phyloP scores from a whole-genome alignment of 2,797 vertebrate species.

The Chiloscyllium punctatum region DNA sequence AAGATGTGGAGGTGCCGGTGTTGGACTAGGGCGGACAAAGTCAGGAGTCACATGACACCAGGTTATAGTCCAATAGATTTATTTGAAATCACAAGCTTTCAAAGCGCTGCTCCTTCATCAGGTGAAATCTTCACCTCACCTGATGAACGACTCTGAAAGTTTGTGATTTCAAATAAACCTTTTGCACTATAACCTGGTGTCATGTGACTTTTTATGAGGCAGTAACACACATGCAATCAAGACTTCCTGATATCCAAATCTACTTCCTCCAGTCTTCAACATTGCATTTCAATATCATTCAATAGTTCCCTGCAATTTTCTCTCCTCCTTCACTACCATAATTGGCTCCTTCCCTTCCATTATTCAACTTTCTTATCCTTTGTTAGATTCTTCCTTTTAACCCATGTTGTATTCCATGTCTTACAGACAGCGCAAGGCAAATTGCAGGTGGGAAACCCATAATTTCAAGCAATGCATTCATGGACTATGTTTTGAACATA shows the following conservation, averaged over 20 bases:
- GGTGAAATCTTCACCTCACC: too few species aligned
- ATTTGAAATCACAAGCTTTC: too few species aligned
- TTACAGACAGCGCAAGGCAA: background rate
- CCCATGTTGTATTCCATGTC: background rate
- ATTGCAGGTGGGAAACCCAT: background rate
- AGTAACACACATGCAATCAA: background rate
- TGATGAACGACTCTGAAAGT: too few species aligned
- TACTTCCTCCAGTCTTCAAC: background rate
- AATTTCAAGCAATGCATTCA: background rate
- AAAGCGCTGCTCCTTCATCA: too few species aligned
- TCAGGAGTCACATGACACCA: too few species aligned
- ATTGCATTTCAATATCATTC: background rate
- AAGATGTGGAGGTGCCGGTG: too few species aligned
- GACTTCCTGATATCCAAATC: background rate
- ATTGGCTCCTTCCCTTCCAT: background rate
- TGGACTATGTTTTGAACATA: background rate
- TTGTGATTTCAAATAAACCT: too few species aligned
- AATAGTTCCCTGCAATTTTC: too few species aligned
- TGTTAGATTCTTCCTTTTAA: background rate
- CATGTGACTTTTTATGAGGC: background rate
- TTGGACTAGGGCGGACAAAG: too few species aligned
- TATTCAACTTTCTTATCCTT: too few species aligned
- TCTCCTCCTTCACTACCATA: background rate
- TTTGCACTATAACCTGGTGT: too few species aligned
- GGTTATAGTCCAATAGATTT: too few species aligned